These are phyloP conservation scores for Notiomystis cincta DNA, from an alignment of 2,113 vertebrate species.

Conservation along the genomic window DNA sequence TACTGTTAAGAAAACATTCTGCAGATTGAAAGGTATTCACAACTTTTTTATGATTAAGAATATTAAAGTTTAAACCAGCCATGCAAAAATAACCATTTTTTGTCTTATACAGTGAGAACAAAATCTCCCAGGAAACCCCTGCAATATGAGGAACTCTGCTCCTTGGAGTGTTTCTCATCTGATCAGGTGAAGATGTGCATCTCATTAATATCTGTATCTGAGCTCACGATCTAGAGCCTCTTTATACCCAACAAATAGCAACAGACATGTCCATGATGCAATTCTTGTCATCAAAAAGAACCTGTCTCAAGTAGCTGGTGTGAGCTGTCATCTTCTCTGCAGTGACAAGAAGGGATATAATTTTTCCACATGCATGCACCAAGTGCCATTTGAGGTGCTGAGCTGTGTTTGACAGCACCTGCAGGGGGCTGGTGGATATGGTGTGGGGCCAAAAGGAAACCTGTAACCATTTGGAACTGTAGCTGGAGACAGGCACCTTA, in stretches of 20 bases:
- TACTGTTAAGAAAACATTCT: neutral
- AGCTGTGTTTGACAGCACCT: neutral
- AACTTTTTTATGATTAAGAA: neutral
- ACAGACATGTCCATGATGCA: neutral
- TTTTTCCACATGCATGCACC: fast-evolving
- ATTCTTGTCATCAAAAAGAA: neutral
- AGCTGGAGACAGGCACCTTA: neutral
- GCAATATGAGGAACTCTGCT: neutral
- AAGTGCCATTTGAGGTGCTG: neutral
- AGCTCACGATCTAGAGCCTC: neutral
- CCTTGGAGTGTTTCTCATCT: neutral
- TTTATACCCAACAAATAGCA: neutral
- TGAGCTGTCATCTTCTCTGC: neutral
- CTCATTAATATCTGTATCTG: neutral
- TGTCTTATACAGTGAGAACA: neutral
- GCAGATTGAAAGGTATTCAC: neutral
- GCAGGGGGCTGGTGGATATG: neutral
- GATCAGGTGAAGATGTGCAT: neutral
- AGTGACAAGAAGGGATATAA: neutral
- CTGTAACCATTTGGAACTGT: neutral
- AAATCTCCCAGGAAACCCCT: neutral
- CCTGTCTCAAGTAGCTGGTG: neutral
- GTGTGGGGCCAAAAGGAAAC: neutral
- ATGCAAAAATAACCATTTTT: neutral
- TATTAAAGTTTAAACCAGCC: neutral